Evolutionary conservation across 2,888 invertebrate species (phyloP).

Genomic region (Pyrrhosoma nymphula): DNA sequence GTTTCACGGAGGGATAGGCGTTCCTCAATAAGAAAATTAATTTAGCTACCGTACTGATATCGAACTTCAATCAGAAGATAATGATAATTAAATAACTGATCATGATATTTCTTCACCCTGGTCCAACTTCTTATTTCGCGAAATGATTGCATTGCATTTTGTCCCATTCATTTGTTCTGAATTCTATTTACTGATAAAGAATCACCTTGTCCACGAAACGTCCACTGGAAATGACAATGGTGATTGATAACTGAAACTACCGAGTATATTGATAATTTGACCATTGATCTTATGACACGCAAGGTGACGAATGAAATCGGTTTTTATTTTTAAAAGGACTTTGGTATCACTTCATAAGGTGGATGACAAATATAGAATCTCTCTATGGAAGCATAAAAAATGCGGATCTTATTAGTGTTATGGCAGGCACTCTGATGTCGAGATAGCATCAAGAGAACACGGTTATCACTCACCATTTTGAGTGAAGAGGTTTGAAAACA

Average conservation of each 20-base stretch:
- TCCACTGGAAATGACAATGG: neutral
- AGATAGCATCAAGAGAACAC: neutral
- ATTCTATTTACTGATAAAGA: neutral
- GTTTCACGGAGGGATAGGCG: neutral
- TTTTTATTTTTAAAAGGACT: slow-evolving; percentile 9
- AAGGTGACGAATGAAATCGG: neutral
- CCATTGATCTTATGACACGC: neutral
- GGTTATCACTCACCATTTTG: neutral
- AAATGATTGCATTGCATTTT: neutral
- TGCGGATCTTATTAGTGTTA: neutral
- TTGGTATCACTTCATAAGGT: neutral
- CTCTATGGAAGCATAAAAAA: neutral
- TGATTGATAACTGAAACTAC: neutral
- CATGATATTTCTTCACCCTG: neutral
- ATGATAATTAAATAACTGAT: neutral
- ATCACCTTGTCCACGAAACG: neutral
- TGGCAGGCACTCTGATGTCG: neutral
- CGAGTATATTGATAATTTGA: neutral
- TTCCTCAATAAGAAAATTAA: neutral
- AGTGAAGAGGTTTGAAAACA: neutral
- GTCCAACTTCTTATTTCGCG: neutral
- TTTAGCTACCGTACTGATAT: neutral
- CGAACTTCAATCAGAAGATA: neutral
- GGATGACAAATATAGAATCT: neutral
- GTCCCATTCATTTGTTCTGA: too few relatives aligned